phyloP scores from a whole-genome alignment of 2,113 vertebrate genomes.

The Microtus montanus region DNA sequence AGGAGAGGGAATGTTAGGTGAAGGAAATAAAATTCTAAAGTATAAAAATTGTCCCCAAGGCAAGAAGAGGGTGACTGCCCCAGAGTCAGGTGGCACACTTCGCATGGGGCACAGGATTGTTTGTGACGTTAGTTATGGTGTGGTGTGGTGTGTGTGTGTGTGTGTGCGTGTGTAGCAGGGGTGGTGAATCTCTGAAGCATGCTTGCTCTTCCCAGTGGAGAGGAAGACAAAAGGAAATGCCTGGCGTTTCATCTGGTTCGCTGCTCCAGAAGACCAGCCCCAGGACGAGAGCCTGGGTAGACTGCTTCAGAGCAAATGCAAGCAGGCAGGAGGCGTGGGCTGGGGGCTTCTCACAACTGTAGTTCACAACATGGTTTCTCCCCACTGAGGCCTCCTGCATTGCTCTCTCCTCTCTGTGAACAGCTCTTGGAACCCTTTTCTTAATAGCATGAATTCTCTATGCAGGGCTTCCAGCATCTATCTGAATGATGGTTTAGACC shows the following conservation, averaged over 20 bases:
- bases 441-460: neutral
- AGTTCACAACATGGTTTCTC: neutral
- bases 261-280: constrained; percentile 69
- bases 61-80: constrained; percentile 21
- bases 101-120: neutral
- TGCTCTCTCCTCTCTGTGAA: neutral
- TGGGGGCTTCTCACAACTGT: neutral
- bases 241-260: constrained; percentile 72
- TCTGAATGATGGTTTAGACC: constrained; percentile 13
- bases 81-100: neutral
- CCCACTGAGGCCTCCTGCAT: neutral
- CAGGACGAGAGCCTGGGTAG: constrained; percentile 6
- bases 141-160: neutral
- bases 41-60: constrained; percentile 32
- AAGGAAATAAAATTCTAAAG: neutral
- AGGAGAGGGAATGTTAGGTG: constrained; percentile 1
- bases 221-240: constrained; percentile 68
- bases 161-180: neutral
- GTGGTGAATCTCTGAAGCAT: constrained; percentile 60
- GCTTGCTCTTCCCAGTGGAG: constrained; percentile 72
- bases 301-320: neutral
- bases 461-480: neutral
- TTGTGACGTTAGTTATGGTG: neutral
- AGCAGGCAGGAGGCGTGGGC: neutral
- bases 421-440: neutral